Base-by-base conservation (phyloP, 2,888 invertebrate species). In the Lumbricus terrestris region DNA sequence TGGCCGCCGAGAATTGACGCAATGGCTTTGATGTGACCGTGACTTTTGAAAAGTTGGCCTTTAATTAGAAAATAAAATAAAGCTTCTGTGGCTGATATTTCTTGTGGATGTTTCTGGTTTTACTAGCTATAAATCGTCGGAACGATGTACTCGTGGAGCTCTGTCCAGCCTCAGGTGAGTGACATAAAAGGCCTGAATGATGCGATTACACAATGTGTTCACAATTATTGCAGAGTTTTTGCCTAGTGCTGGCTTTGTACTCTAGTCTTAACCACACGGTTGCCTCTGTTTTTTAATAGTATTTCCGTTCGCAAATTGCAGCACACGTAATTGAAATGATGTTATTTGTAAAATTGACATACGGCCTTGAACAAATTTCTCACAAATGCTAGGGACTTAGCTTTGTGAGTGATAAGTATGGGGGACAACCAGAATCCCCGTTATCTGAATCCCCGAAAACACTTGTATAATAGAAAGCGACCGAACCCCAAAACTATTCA, bases 141-240 rank as follows among this genome's bases (percentile, higher is more conserved):
- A 85, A 15, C 23, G 20, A 85, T 85, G 85, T 85, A 37, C n/a
- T n/a, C 85, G 33, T 85, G 85, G 85, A 85, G 37, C 35, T 85
- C 3, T 85, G 34, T 85, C 37, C 85, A 85, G 37, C 85, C 85
- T 20, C 85, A 85, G 35, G 85, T 85, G 85, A 85, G 85, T 85
- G 34, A n/a, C n/a, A n/a, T 69, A 29, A n/a, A n/a, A 69, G 5
- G 69, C 69, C n/a, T 69, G 69, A 23, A 11, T 29, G 29, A 69
- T 29, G 69, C 69, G 69, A 29, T 69, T 69, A n/a, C 29, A 5
- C 1, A 69, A 29, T n/a, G 69, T 69, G 69, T n/a, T 69, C 69
- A n/a, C 8, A 0, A 69, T 69, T n/a, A 69, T n/a, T 16, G 3
- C 54, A 69, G n/a, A 69, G 69, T 69, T 69, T 29, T 69, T n/a